These are phyloP conservation scores for Hippocampus guttulatus DNA, from an alignment of 2,113 vertebrate genomes.

Conservation along the genomic window DNA sequence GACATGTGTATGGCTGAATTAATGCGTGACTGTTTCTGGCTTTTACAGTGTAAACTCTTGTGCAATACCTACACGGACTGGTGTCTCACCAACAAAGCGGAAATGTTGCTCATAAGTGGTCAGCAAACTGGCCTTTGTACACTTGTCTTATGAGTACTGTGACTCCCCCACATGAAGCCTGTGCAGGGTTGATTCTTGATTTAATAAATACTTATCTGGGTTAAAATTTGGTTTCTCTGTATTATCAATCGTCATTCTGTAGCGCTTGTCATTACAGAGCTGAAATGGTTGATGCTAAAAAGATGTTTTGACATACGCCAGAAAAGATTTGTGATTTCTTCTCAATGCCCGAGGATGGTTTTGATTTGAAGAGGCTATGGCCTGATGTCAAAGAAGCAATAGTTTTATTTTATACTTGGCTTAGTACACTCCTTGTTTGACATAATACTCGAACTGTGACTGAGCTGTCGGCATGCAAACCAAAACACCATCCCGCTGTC, in stretches of 20 bases:
- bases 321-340: too few relatives aligned
- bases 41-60: slow-evolving; percentile 60
- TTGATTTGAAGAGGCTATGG: too few relatives aligned
- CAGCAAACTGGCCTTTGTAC: slow-evolving; percentile 31
- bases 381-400: too few relatives aligned
- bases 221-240: slow-evolving; percentile 7
- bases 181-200: slow-evolving; percentile 14
- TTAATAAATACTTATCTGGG: slow-evolving; percentile 36
- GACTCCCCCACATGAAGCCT: slow-evolving; percentile 15
- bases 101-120: slow-evolving; percentile 20
- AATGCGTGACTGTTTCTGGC: slow-evolving; percentile 26
- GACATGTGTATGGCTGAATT: slow-evolving; percentile 36
- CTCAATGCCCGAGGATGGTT: too few relatives aligned
- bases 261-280: background rate
- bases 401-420: too few relatives aligned
- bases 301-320: too few relatives aligned
- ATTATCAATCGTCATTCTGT: background rate
- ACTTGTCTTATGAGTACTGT: slow-evolving; percentile 28
- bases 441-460: too few relatives aligned
- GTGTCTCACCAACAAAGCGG: slow-evolving; percentile 19
- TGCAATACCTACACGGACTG: slow-evolving; percentile 59
- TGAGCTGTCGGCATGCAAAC: too few relatives aligned
- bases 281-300: too few relatives aligned
- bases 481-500: too few relatives aligned
- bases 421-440: too few relatives aligned